Evolutionary conservation across 1,140 invertebrate species (phyloP).

Genomic region (Drosophila paulistorum): DNA sequence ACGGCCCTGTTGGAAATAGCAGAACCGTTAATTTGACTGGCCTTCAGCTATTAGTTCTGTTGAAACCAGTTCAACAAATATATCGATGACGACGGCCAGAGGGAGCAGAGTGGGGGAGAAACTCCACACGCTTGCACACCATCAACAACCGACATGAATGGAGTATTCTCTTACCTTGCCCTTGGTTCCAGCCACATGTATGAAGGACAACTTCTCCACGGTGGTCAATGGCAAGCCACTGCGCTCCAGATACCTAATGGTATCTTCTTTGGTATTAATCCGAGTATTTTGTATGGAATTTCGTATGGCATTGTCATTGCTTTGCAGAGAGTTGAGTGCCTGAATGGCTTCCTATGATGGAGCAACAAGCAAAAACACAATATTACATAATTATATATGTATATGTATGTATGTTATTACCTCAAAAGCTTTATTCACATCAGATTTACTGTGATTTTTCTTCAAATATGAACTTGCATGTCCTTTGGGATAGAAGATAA

Average conservation of each 20-base stretch:
- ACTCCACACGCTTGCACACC: neutral
- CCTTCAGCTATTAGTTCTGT: neutral
- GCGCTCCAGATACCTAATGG: conserved; percentile 85
- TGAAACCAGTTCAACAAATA: conserved; percentile 10
- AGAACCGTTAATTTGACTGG: conserved; percentile 10
- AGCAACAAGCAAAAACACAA: neutral
- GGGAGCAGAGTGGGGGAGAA: too few species aligned
- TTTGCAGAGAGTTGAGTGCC: conserved; percentile 88
- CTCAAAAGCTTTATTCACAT: conserved; percentile 29
- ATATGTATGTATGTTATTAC: neutral
- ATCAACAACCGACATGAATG: conserved; percentile 1
- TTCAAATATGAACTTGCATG: neutral
- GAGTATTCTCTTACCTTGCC: conserved; percentile 86
- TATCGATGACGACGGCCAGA: neutral
- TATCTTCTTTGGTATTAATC: conserved; percentile 81
- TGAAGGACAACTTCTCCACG: conserved; percentile 90
- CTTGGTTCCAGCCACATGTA: conserved; percentile 98
- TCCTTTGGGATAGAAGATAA: conserved; percentile 44
- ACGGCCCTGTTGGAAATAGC: neutral
- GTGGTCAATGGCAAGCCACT: conserved; percentile 87
- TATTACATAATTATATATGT: too few species aligned
- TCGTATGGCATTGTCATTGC: conserved; percentile 86
- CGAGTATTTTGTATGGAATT: conserved; percentile 83
- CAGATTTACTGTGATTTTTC: neutral
- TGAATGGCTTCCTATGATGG: conserved; percentile 86